Percentiles rank a stretch among this genome's conserved stretches.
Evolutionary conservation across 2,113 vertebrate species (phyloP).

Genomic region (Peromyscus californicus): DNA sequence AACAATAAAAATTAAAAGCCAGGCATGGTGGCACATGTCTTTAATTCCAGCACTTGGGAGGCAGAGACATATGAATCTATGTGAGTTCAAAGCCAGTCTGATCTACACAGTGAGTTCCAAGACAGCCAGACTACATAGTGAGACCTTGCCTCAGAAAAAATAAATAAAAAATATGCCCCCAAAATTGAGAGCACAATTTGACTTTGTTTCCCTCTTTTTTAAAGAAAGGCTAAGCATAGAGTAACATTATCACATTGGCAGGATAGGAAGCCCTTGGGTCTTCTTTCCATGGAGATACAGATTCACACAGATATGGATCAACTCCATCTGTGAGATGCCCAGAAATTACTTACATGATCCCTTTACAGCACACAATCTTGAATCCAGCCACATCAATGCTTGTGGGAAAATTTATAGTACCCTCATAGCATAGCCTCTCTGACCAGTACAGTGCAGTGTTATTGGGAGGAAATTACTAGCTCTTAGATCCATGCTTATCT

Average conservation of each 20-base stretch:
- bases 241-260: neutral
- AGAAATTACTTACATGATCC: neutral
- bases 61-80: too few relatives aligned
- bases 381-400: neutral
- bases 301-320: neutral
- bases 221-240: neutral
- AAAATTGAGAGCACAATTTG: neutral
- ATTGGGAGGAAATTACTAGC: neutral
- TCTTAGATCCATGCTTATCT: neutral
- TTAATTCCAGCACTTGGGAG: too few relatives aligned
- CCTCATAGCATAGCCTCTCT: neutral
- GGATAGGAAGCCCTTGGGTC: neutral
- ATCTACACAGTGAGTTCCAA: too few relatives aligned
- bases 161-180: neutral
- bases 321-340: neutral
- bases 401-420: neutral
- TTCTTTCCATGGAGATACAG: neutral
- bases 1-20: too few relatives aligned
- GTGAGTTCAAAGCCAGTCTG: too few relatives aligned
- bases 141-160: neutral
- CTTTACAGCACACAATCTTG: neutral
- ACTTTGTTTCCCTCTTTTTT: constrained; percentile 12
- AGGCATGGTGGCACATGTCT: too few relatives aligned
- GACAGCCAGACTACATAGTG: too few relatives aligned
- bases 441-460: neutral